These are phyloP conservation scores for Cacatua alba DNA, from an alignment of 2,113 vertebrate genomes.

Conservation along the genomic window DNA sequence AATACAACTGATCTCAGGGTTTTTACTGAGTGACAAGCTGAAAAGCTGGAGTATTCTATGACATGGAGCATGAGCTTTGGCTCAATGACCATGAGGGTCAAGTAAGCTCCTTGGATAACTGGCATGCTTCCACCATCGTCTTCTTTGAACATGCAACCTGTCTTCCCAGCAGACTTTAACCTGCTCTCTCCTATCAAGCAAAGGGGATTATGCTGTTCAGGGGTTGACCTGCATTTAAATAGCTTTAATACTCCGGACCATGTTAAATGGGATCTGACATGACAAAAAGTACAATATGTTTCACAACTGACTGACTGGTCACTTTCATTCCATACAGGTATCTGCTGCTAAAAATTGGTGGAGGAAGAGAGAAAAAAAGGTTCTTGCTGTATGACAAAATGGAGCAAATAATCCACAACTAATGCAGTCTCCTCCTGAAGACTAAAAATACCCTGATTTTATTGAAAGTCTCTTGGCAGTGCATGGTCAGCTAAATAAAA, in stretches of 20 bases:
- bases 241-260: neutral
- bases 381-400: neutral
- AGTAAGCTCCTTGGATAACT: neutral
- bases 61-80: neutral
- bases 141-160: neutral
- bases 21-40: neutral
- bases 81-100: neutral
- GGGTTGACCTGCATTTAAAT: neutral
- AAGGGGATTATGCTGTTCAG: neutral
- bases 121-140: fast-evolving
- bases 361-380: neutral
- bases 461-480: neutral
- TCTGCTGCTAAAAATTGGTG: neutral
- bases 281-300: neutral
- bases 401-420: neutral
- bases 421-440: neutral
- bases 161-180: neutral
- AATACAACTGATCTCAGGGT: neutral
- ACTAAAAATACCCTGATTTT: neutral
- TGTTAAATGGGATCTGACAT: neutral
- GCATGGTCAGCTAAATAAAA: neutral
- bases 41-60: neutral
- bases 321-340: neutral
- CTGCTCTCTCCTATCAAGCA: neutral
- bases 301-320: neutral